phyloP scores from a whole-genome alignment of 2,888 invertebrate genomes.

The Isoperla grammatica region DNA sequence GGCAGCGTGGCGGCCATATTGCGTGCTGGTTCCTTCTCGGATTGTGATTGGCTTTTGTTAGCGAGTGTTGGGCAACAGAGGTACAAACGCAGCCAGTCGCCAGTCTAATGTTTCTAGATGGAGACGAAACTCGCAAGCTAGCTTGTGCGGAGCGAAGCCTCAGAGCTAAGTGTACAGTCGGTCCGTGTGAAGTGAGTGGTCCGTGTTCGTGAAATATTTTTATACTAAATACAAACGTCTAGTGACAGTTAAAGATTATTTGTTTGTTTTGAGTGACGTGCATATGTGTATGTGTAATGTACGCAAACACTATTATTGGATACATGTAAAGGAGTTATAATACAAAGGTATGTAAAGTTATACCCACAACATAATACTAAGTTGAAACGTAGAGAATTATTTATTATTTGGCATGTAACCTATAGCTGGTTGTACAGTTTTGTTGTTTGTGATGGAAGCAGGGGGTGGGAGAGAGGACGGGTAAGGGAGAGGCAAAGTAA shows the following conservation, averaged over 20 bases:
- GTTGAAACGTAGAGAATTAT: not conserved
- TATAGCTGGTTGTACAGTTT: not conserved
- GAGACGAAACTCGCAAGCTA: not conserved
- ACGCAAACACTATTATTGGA: not conserved
- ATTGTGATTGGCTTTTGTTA: slow-evolving; percentile 26
- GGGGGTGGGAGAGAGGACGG: not conserved
- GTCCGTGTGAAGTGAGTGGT: not conserved
- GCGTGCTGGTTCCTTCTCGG: slow-evolving; percentile 19
- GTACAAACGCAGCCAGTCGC: slow-evolving; percentile 4
- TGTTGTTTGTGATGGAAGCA: not conserved
- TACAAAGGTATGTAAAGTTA: not conserved
- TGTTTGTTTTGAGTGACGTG: not conserved
- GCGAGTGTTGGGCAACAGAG: slow-evolving; percentile 22
- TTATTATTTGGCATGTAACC: not conserved
- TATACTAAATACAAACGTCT: too few species aligned
- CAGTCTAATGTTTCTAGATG: not conserved
- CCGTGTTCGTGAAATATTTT: too few species aligned
- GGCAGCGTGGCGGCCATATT: slow-evolving; percentile 29
- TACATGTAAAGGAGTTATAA: slow-evolving; percentile 1
- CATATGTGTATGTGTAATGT: too few species aligned
- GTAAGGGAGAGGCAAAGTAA: not conserved
- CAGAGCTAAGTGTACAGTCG: not conserved
- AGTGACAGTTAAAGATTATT: not conserved
- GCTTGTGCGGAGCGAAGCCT: not conserved
- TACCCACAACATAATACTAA: not conserved